Percentiles rank a stretch among this genome's conserved stretches.
phyloP scores from a whole-genome alignment of 1,140 invertebrate genomes.

The Frieseomelitta varia region DNA sequence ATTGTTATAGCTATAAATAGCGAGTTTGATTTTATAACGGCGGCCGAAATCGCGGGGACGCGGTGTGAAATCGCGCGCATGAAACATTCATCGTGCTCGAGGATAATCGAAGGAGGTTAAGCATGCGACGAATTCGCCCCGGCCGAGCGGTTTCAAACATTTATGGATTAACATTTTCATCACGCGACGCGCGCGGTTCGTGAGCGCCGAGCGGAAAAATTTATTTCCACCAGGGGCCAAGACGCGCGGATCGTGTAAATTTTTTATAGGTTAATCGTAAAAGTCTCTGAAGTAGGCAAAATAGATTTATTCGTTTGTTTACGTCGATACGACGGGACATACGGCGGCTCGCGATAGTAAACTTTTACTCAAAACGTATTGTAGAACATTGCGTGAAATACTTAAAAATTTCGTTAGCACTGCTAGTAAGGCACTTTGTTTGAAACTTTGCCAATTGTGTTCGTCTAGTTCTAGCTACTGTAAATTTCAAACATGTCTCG shows the following conservation, averaged over 20 bases:
- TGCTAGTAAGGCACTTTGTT: neutral
- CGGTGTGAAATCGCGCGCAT: constrained; percentile 19
- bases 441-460: neutral
- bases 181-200: constrained; percentile 19
- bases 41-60: neutral
- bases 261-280: constrained; percentile 20
- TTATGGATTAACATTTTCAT: constrained; percentile 41
- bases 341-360: neutral
- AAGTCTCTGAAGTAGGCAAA: neutral
- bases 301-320: neutral
- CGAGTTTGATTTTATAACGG: neutral
- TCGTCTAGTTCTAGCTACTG: too few relatives aligned
- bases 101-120: constrained; percentile 40
- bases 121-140: constrained; percentile 36
- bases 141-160: constrained; percentile 37
- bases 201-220: constrained; percentile 7
- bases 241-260: constrained; percentile 1
- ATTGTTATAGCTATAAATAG: neutral
- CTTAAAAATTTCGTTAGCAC: neutral
- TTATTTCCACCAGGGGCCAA: neutral
- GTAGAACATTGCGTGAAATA: neutral
- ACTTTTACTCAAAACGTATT: too few relatives aligned
- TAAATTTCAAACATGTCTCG: neutral
- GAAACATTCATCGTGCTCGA: constrained; percentile 32
- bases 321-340: neutral